Evolutionary conservation across 2,113 vertebrate genomes (phyloP).

Genomic region (Prolemur simus): DNA sequence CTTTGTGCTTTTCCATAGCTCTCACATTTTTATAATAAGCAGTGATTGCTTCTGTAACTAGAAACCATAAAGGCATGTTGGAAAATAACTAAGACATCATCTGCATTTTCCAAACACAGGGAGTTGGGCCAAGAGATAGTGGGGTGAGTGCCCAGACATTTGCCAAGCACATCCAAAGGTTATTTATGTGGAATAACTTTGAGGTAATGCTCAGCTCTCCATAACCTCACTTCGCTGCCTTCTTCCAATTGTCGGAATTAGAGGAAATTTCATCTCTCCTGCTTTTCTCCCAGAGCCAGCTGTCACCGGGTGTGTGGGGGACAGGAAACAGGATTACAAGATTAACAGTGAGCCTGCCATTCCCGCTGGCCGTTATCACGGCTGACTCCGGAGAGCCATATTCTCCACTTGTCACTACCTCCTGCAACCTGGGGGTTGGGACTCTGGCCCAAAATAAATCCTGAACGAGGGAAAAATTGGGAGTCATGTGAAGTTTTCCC

Average conservation of each 20-base stretch:
- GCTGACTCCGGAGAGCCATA: background rate
- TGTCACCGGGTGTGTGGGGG: constrained; percentile 62
- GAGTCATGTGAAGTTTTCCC: background rate
- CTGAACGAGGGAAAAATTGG: background rate
- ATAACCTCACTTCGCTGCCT: background rate
- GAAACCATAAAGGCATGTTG: background rate
- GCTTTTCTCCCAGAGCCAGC: constrained; percentile 18
- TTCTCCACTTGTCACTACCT: constrained; percentile 41
- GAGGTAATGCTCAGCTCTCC: background rate
- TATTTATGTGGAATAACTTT: background rate
- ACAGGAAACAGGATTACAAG: constrained; percentile 73
- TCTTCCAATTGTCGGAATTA: background rate
- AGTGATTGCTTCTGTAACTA: background rate
- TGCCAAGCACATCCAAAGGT: background rate
- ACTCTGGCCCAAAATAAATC: constrained; percentile 32
- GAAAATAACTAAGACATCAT: background rate
- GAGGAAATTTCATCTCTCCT: constrained; percentile 12
- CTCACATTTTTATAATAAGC: background rate
- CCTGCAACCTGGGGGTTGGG: background rate
- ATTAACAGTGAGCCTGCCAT: constrained; percentile 4
- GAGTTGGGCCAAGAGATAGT: background rate
- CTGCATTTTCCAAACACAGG: background rate
- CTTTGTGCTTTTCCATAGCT: background rate
- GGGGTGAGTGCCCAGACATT: background rate
- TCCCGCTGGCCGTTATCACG: constrained; percentile 24